Evolutionary conservation across 2,113 vertebrate genomes (phyloP).

Genomic region (Budorcas taxicolor): DNA sequence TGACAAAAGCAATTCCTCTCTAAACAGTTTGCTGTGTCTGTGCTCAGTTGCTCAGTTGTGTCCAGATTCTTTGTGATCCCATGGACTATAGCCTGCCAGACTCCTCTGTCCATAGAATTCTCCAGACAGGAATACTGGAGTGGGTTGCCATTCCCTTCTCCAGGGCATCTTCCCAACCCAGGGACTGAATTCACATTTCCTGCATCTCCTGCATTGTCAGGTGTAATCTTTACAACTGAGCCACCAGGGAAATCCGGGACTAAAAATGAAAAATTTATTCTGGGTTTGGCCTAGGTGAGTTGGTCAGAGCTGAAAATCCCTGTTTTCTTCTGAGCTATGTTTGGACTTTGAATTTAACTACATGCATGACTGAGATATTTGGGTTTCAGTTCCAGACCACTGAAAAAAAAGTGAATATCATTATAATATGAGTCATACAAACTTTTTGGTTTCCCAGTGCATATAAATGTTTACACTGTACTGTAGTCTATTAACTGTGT

Average conservation of each 20-base stretch:
- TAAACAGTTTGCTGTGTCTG: background rate
- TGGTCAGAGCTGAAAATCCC: slow-evolving; percentile 2
- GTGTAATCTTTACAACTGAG: background rate
- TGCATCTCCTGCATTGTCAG: background rate
- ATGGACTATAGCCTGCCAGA: background rate
- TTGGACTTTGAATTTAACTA: background rate
- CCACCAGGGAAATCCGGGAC: background rate
- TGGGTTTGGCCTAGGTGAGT: background rate
- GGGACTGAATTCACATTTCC: background rate
- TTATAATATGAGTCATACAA: background rate
- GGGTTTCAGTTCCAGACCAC: background rate
- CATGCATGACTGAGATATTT: background rate
- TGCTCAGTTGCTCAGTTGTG: background rate
- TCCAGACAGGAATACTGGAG: background rate
- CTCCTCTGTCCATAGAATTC: background rate
- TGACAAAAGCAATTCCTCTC: background rate
- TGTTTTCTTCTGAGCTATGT: background rate
- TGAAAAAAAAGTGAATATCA: background rate
- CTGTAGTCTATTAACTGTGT: background rate
- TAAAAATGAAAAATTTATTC: background rate
- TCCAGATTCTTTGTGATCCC: background rate
- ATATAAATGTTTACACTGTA: background rate
- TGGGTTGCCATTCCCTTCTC: background rate
- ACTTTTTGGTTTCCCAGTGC: background rate
- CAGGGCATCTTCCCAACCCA: background rate